A percentile compares a stretch with the other conserved stretches of the same genome.
phyloP scores from a whole-genome alignment of 2,888 invertebrate species.

The Lithophane leautieri region DNA sequence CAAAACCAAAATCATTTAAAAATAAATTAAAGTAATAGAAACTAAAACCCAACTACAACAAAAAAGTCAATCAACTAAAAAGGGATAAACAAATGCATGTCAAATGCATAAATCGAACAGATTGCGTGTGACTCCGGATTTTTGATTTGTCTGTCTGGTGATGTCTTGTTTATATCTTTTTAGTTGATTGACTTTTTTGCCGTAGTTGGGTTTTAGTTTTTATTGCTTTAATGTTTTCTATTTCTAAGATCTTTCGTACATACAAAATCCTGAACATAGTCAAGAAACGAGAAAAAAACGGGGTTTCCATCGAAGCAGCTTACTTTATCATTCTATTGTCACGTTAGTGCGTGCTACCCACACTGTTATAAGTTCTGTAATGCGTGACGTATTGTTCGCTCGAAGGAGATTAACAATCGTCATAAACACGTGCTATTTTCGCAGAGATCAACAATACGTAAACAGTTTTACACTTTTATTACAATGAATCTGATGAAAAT shows the following conservation, averaged over 20 bases:
- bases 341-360: constrained; percentile 30
- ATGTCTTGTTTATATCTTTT: too few relatives aligned
- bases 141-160: too few relatives aligned
- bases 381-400: constrained; percentile 44
- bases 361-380: constrained; percentile 38
- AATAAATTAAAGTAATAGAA: too few relatives aligned
- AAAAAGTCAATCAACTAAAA: too few relatives aligned
- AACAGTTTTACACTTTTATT: constrained; percentile 27
- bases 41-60: too few relatives aligned
- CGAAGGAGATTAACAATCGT: constrained; percentile 45
- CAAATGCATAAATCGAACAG: too few relatives aligned
- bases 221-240: too few relatives aligned
- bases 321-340: constrained; percentile 42
- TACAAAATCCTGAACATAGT: background rate
- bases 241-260: background rate
- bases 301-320: constrained; percentile 1
- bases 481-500: background rate
- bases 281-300: background rate
- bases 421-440: constrained; percentile 50
- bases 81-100: too few relatives aligned
- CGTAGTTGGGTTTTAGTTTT: too few relatives aligned
- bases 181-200: too few relatives aligned
- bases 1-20: too few relatives aligned
- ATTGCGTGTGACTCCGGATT: too few relatives aligned
- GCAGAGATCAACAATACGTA: constrained; percentile 40